Conservation (phyloP, 2,797 vertebrate genomes). For the Balearica regulorum region DNA sequence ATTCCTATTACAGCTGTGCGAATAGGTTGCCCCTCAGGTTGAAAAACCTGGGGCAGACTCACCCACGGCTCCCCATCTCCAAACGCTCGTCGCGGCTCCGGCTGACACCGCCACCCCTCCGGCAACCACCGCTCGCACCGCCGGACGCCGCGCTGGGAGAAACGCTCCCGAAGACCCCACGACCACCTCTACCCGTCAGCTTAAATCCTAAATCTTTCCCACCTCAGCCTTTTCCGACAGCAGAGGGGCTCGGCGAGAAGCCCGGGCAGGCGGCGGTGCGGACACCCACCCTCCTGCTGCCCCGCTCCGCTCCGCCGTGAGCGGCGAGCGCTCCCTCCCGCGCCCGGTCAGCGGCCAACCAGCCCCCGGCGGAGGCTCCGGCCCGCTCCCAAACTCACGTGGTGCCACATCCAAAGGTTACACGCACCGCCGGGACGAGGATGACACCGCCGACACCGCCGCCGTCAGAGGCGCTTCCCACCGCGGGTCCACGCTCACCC, state of each 20-base stretch:
- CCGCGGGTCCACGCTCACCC: not conserved
- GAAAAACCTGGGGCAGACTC: not conserved
- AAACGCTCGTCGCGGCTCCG: not conserved
- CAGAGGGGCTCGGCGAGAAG: not conserved
- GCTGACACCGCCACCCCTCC: not conserved
- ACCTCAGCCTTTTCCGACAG: not conserved
- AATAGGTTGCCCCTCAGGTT: not conserved
- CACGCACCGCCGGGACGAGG: not conserved
- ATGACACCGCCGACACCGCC: not conserved
- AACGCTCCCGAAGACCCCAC: not conserved
- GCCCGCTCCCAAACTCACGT: slow-evolving; percentile 44
- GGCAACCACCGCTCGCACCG: not conserved
- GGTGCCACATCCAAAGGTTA: slow-evolving; percentile 61
- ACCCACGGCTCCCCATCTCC: not conserved
- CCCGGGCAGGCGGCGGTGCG: not conserved
- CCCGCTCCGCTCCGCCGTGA: not conserved
- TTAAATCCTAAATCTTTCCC: not conserved
- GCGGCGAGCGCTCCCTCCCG: not conserved
- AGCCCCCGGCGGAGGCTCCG: not conserved
- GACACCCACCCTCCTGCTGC: not conserved
- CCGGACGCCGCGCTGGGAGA: not conserved
- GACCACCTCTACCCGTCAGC: not conserved
- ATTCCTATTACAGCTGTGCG: not conserved
- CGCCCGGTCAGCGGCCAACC: not conserved
- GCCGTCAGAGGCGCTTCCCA: not conserved